Evolutionary conservation across 1,140 invertebrate genomes (phyloP).

Genomic region (Solen grandis): DNA sequence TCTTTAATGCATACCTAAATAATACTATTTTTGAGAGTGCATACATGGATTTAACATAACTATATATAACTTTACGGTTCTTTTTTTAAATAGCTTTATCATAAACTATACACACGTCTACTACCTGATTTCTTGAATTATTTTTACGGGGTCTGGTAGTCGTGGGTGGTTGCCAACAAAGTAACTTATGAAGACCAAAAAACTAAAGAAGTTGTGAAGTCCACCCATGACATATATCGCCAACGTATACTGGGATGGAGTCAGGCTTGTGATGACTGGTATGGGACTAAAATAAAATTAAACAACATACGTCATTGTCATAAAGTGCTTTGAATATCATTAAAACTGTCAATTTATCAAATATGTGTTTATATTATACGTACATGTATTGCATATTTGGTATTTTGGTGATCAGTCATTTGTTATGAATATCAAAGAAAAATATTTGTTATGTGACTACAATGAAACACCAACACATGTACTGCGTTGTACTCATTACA

Average conservation of each 20-base stretch:
- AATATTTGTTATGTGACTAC: too few relatives aligned
- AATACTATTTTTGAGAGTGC: not conserved
- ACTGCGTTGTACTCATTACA: too few relatives aligned
- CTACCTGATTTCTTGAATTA: conserved; percentile 35
- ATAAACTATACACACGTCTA: not conserved
- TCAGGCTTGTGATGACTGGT: not conserved
- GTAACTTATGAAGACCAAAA: conserved; percentile 73
- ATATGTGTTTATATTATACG: not conserved
- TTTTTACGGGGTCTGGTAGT: conserved; percentile 53
- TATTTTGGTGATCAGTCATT: not conserved
- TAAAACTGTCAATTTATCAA: not conserved
- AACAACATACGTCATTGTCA: not conserved
- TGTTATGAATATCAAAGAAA: too few relatives aligned
- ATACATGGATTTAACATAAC: not conserved
- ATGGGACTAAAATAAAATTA: not conserved
- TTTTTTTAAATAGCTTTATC: not conserved
- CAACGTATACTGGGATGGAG: conserved; percentile 14
- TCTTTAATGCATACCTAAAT: not conserved
- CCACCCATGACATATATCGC: conserved; percentile 67
- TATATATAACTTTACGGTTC: not conserved
- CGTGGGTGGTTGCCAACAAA: conserved; percentile 76
- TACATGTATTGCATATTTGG: not conserved
- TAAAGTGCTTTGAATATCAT: not conserved
- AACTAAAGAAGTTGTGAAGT: conserved; percentile 74
- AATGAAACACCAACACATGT: too few relatives aligned